Evolutionary conservation across 2,797 vertebrate genomes (phyloP), one percentile per base, ranked within the genome.

Genomic region (Tokudaia muenninki): DNA sequence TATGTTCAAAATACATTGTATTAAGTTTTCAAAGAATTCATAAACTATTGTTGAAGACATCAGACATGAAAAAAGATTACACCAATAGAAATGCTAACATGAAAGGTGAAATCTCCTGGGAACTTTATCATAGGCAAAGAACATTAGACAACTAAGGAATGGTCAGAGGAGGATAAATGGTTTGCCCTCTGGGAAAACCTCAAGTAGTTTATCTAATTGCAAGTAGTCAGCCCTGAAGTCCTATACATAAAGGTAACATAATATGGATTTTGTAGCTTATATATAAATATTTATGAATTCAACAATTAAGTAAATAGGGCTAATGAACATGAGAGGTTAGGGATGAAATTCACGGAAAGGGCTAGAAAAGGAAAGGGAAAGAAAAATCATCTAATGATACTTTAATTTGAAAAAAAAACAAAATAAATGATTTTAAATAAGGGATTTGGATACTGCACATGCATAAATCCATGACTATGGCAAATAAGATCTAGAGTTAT

Each of bases 181-280:
- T 29, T 9, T 44, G 1, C 13, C 34, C 12, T 12, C 5, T 12
- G 14, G 7, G 14, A 44, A 26, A 63, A 13, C 2, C 8, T 8
- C 4, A 63, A 6, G 5, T 19, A 11, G 6, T 83, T 83, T 83
- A 59, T 31, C 16, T 19, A 70, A n/a, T 70, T n/a, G 67, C 16
- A n/a, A n/a, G 14, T 70, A 16, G 16, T 70, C 67, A 83, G 8
- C 14, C 14, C 57, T 61, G 3, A 41, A 61, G 8, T 17, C 5
- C 61, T 29, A 41, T 61, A 17, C 14, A 61, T 16, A 61, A 3
- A 82, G 29, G 13, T 63, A 31, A 19, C 24, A 82, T 6, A n/a
- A n/a, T 52, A n/a, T 3, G 3, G 57, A 29, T 44, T 41, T 1
- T 29, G n/a, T 41, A 19, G 57, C 8, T 44, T 29, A 10, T 61